Base-by-base conservation (phyloP, 2,888 invertebrate genomes). In the Ptychoptera albimana region DNA sequence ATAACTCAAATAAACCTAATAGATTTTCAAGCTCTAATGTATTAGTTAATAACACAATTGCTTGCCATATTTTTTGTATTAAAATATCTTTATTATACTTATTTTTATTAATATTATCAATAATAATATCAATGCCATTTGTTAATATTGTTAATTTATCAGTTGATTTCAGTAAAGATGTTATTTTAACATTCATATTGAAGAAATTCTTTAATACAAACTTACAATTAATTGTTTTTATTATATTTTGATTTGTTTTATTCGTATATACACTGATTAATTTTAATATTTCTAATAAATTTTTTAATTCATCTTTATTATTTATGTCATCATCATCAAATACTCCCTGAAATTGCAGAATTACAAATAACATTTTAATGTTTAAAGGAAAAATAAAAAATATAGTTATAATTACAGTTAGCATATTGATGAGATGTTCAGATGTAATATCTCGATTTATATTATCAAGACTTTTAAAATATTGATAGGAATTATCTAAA, bases 241-340 rank as follows among this genome's bases (percentile, higher is more conserved):
- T 54, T 8, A 55, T 54, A 13, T 51, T 48, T 31, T 52, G 50
- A 11, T 55, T 52, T 31, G 47, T 45, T 2, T 50, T 45, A 7
- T 47, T 50, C 1, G 53, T 50, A 35, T 54, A 49, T 2, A 54
- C 51, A 3, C 53, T 49, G 39, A 60, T 55, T 1, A 60, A 49
- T 50, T 61, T 58, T 2, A 59, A 55, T 37, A 64, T 55, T 47
- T 64, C 63, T 3, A 61, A 48, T 6, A 59, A 39, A 49, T 57
- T 54, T 1, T 51, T 32, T 4, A 32, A 7, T 32, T 32, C 32
- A 11, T 9, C 3, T 32, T 8, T 9, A 23, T 23, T 23, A 7
- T 3, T 4, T 32, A 32, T 15, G 49, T 54, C 10, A 8, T 44
- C 9, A 16, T 44, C 55, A 10, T 51, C 49, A 11, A 52, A 49